These are phyloP conservation scores for Leptosomus discolor DNA, from an alignment of 2,113 vertebrate genomes.

Conservation along the genomic window DNA sequence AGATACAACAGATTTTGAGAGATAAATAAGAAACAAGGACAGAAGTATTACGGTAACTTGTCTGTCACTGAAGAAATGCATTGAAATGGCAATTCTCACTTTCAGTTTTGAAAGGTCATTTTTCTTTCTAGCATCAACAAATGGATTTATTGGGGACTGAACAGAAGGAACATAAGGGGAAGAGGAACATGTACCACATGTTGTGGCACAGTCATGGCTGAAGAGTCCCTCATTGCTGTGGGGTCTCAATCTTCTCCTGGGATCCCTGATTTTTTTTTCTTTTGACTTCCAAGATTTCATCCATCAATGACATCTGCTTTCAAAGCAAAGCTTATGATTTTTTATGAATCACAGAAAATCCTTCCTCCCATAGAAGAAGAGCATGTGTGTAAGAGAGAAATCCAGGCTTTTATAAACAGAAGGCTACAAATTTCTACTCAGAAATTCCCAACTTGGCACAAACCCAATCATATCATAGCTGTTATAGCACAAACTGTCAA, in stretches of 20 bases:
- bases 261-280: neutral
- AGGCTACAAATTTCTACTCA: conserved; percentile 62
- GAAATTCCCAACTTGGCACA: conserved; percentile 50
- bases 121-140: neutral
- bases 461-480: conserved; percentile 51
- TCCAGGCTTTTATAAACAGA: conserved; percentile 54
- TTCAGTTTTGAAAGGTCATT: neutral
- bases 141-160: neutral
- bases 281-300: neutral
- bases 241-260: neutral
- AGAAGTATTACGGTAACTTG: neutral
- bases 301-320: neutral
- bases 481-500: conserved; percentile 53
- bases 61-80: neutral
- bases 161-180: neutral
- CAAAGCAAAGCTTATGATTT: neutral
- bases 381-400: neutral
- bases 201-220: neutral
- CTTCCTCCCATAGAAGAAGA: neutral
- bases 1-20: neutral
- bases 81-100: neutral
- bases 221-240: neutral
- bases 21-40: neutral
- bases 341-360: conserved; percentile 15
- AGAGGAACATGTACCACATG: neutral